Base-by-base conservation (phyloP, 2,888 invertebrate species). In the Elmis aenea region DNA sequence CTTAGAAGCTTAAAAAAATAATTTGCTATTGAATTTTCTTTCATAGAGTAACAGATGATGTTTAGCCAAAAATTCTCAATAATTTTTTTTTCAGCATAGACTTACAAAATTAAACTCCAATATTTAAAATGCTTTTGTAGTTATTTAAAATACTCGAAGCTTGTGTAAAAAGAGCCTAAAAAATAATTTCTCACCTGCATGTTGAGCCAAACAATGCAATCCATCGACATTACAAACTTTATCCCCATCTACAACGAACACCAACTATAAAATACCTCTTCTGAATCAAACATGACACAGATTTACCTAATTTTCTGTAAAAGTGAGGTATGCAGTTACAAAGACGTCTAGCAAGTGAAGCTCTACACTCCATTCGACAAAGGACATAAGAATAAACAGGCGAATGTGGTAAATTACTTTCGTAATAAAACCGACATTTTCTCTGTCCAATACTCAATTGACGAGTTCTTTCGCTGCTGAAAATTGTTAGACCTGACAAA, bases 311-410 rank as follows among this genome's bases (percentile, higher is more conserved):
- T 38, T 69, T 75, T 42, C 81, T 74, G 48, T 84, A 85, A 56
- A 86, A 86, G 60, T 84, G 81, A 0, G 87, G 87, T 18, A 81
- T 69, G 59, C 87, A 87, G 1, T 74, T 73, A 57, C 86, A 87
- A 31, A 76, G 65, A 38, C 73, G 68, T 5, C 77, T 62, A 15
- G 81, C 75, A 14, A 81, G 62, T 5, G 66, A 64, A 50, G 81
- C 76, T 18, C 85, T 74, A 47, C 86, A 87, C 56, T 86, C 83
- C 66, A 80, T 78, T 5, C 79, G 68, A 48, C 87, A 87, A 58
- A 83, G 66, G 0, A 75, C 78, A 52, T 76, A 79, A 2, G 81
- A 77, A 61, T 86, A 86, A 18, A 83, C 73, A 0, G 84, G 75
- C 49, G 77, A 79, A 45, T 83, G 79, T 33, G 69, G 60, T 35